phyloP scores from a whole-genome alignment of 2,113 vertebrate species.

The Drymodes brunneopygia region DNA sequence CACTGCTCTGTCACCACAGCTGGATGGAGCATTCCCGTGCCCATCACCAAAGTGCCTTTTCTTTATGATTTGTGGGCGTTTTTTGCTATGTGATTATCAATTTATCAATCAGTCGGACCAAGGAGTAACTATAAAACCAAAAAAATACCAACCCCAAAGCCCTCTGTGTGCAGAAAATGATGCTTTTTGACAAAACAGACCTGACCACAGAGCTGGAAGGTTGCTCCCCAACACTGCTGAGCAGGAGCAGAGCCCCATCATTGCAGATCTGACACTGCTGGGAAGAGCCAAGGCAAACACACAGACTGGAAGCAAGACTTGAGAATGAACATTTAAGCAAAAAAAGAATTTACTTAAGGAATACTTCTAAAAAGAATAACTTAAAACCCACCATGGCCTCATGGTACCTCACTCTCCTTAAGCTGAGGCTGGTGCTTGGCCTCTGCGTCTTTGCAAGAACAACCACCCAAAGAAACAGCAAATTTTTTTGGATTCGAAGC shows the following conservation, averaged over 20 bases:
- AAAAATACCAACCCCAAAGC: background rate
- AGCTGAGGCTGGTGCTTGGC: background rate
- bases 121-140: background rate
- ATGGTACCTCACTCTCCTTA: background rate
- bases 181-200: background rate
- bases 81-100: background rate
- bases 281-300: background rate
- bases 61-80: fast-evolving
- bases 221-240: background rate
- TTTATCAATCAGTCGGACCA: background rate
- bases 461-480: background rate
- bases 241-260: background rate
- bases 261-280: fast-evolving
- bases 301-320: background rate
- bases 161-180: background rate
- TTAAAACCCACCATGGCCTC: background rate
- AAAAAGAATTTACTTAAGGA: background rate
- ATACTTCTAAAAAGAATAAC: background rate
- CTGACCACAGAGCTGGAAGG: background rate
- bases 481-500: background rate
- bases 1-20: background rate
- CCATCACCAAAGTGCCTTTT: background rate
- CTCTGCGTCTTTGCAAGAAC: background rate
- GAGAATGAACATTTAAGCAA: background rate
- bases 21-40: background rate